phyloP scores from a whole-genome alignment of 2,113 vertebrate species.

The Chaenogobius annularis region DNA sequence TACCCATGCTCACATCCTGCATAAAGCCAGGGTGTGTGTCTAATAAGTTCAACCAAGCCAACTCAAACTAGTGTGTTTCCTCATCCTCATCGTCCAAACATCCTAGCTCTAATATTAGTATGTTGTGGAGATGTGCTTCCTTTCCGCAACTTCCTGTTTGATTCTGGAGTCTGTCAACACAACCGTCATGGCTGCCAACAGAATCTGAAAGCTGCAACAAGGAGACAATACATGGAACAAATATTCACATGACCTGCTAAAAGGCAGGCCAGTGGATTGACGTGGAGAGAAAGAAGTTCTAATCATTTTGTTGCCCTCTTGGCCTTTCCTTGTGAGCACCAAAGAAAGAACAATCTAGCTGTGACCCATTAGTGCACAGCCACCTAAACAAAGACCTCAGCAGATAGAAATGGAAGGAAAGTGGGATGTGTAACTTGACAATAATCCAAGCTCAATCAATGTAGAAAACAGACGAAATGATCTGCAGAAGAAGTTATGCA shows the following conservation, averaged over 20 bases:
- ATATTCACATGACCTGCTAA: slow-evolving; percentile 21
- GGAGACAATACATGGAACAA: slow-evolving; percentile 53
- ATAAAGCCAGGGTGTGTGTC: slow-evolving; percentile 9
- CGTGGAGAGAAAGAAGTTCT: background rate
- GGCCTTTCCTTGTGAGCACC: background rate
- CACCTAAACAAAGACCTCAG: background rate
- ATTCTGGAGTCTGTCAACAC: slow-evolving; percentile 14
- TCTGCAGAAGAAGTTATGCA: too few relatives aligned
- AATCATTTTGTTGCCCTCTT: background rate
- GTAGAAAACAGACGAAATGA: background rate
- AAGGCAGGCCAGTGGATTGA: background rate
- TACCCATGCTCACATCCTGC: background rate
- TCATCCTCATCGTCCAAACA: slow-evolving; percentile 56
- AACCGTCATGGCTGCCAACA: slow-evolving; percentile 20
- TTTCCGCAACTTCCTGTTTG: slow-evolving; percentile 61
- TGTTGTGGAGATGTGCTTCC: slow-evolving; percentile 53
- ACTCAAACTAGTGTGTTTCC: slow-evolving; percentile 16
- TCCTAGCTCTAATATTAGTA: slow-evolving; percentile 65
- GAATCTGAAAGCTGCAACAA: slow-evolving; percentile 10
- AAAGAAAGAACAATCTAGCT: background rate
- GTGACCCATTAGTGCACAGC: background rate
- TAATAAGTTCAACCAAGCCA: background rate
- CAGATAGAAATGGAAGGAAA: slow-evolving; percentile 1
- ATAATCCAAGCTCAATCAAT: background rate
- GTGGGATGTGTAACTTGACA: background rate